phyloP scores from a whole-genome alignment of 1,140 invertebrate species.

The Lethrus apterus region DNA sequence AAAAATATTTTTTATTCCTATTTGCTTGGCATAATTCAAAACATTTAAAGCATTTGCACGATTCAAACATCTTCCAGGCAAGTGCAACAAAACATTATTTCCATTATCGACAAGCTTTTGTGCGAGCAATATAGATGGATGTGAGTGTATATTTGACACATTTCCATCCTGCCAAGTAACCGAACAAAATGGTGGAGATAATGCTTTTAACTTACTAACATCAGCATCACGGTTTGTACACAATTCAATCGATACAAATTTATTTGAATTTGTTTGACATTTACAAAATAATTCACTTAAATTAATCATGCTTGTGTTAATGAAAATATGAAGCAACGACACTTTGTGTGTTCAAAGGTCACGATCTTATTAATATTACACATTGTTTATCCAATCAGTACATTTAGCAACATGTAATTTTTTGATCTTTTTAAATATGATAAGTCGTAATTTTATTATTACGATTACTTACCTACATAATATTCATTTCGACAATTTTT shows the following conservation, averaged over 20 bases:
- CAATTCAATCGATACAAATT: conserved; percentile 27
- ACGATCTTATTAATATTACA: too few species aligned
- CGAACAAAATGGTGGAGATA: not conserved
- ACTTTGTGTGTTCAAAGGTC: too few species aligned
- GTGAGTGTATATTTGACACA: not conserved
- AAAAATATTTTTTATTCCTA: conserved; percentile 30
- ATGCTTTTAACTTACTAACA: conserved; percentile 7
- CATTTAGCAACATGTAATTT: too few species aligned
- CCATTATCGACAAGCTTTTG: conserved; percentile 13
- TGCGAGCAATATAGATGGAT: conserved; percentile 12
- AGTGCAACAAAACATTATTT: conserved; percentile 26
- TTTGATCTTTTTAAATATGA: too few species aligned
- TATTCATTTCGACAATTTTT: too few species aligned
- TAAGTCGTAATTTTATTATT: too few species aligned
- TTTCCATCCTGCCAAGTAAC: not conserved
- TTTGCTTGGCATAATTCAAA: conserved; percentile 22
- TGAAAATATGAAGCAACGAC: too few species aligned
- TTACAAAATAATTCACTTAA: too few species aligned
- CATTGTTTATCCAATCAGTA: too few species aligned
- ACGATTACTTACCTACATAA: too few species aligned
- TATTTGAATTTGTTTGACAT: too few species aligned
- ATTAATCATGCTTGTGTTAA: too few species aligned
- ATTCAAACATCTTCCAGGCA: conserved; percentile 27
- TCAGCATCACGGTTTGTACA: conserved; percentile 20
- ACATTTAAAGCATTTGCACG: conserved; percentile 20